These are phyloP conservation scores for Catharus ustulatus DNA, from an alignment of 2,797 vertebrate genomes.

Conservation along the genomic window DNA sequence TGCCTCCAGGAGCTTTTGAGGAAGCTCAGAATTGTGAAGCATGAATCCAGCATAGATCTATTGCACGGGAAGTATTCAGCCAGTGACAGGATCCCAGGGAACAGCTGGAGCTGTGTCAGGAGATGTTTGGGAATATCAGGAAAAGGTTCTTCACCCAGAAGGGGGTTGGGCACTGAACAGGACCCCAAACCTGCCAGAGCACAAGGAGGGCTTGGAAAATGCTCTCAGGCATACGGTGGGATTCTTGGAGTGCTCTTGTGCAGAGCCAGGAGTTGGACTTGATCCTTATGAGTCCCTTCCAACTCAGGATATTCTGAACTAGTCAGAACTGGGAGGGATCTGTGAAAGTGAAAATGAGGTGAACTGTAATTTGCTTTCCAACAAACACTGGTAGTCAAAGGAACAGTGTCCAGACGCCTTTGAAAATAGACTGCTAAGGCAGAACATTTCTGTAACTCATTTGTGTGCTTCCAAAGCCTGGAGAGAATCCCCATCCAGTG, in stretches of 20 bases:
- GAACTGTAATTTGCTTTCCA: not conserved
- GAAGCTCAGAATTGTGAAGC: not conserved
- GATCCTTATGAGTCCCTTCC: not conserved
- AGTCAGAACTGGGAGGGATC: not conserved
- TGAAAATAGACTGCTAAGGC: not conserved
- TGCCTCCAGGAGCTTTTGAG: not conserved
- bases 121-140: not conserved
- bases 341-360: not conserved
- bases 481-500: not conserved
- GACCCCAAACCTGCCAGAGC: not conserved
- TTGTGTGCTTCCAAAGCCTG: not conserved
- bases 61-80: fast-evolving
- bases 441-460: not conserved
- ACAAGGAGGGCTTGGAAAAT: not conserved
- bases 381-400: not conserved
- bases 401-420: not conserved
- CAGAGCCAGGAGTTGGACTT: not conserved
- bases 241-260: not conserved
- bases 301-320: not conserved
- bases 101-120: not conserved
- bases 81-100: not conserved
- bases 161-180: not conserved
- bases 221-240: not conserved
- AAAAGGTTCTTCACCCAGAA: not conserved
- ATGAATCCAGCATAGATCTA: not conserved